Evolutionary conservation across 2,888 invertebrate species (phyloP), one percentile per base, ranked within the genome.

Genomic region (Platycnemis pennipes): DNA sequence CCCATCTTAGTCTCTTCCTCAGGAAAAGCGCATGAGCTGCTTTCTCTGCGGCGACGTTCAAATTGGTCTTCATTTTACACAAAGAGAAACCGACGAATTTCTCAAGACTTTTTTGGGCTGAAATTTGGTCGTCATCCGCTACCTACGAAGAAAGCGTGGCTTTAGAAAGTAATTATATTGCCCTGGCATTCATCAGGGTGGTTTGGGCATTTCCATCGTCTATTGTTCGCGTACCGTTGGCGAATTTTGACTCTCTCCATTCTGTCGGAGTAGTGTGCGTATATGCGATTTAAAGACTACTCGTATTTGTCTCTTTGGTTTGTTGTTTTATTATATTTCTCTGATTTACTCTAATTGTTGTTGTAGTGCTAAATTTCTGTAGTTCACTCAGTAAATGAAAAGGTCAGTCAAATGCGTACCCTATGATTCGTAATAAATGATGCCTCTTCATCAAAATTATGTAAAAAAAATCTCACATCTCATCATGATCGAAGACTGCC

Each of bases 41-140:
- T 77, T 77, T 77, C 77, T 37, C 77, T 37, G 77, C 37, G 16
- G 8, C 77, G 77, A 77, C 77, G 77, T 26, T 77, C 37, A 37
- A 77, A 77, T 77, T 77, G 77, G 77, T 37, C 77, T 77, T 77
- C 77, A 77, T 89, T 42, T 63, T 37, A 11, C 56, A 42, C 42
- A 56, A 89, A 53, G 53, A 53, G 89, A 89, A 89, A 89, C 53
- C 89, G 37, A 89, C 49, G 89, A 49, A 89, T 56, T 89, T 49
- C 77, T 77, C 77, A 37, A 77, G 37, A 26, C 37, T 89, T 53
- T 42, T 89, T 53, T 53, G 49, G 31, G 37, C 53, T 53, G 37
- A 49, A 89, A 53, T 53, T 56, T 42, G 31, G 22, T 89, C 89
- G 13, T 53, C 53, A 49, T 89, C 89, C 42, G 53, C 89, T 89